Conservation (phyloP, 2,113 vertebrate species). For the Pterophyllum scalare region DNA sequence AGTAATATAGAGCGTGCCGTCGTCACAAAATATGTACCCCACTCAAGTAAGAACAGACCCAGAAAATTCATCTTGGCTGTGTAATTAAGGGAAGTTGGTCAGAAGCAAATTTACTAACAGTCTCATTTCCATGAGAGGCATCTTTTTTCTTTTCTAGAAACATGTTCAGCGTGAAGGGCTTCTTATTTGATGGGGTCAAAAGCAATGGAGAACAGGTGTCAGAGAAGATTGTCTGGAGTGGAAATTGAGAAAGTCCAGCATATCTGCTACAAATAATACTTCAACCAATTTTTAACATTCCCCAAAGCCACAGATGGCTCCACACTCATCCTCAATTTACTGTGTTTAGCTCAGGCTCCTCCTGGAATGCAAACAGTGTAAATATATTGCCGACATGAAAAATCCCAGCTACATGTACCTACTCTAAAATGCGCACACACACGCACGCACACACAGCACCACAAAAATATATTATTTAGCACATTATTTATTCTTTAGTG, state of each 20-base stretch:
- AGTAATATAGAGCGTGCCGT: slow-evolving; percentile 37
- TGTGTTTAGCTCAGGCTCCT: slow-evolving; percentile 75
- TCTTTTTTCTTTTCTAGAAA: slow-evolving; percentile 31
- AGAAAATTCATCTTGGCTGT: slow-evolving; percentile 31
- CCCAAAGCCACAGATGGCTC: slow-evolving; percentile 53
- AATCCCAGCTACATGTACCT: slow-evolving; percentile 37
- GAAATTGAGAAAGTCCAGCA: slow-evolving; percentile 65
- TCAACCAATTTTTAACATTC: slow-evolving; percentile 72
- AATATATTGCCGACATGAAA: slow-evolving; percentile 75
- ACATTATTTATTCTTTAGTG: slow-evolving; percentile 14
- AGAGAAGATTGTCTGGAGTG: slow-evolving; percentile 1
- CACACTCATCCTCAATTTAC: slow-evolving; percentile 74
- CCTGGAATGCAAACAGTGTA: slow-evolving; percentile 77
- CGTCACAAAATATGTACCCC: slow-evolving; percentile 43
- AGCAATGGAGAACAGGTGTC: slow-evolving; percentile 60
- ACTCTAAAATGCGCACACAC: slow-evolving; percentile 35
- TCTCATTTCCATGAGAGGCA: slow-evolving; percentile 27
- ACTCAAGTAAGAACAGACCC: slow-evolving; percentile 15
- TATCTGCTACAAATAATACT: slow-evolving; percentile 44
- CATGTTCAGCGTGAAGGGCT: slow-evolving; percentile 24
- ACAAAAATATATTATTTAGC: slow-evolving; percentile 10
- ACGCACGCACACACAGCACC: slow-evolving; percentile 9
- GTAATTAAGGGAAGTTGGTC: slow-evolving; percentile 9
- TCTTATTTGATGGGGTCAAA: slow-evolving; percentile 50
- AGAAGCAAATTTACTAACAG: slow-evolving; percentile 42